Percentiles rank a stretch among this genome's conserved stretches.
phyloP scores from a whole-genome alignment of 2,888 invertebrate genomes.

The Gandaritis pyraliata region DNA sequence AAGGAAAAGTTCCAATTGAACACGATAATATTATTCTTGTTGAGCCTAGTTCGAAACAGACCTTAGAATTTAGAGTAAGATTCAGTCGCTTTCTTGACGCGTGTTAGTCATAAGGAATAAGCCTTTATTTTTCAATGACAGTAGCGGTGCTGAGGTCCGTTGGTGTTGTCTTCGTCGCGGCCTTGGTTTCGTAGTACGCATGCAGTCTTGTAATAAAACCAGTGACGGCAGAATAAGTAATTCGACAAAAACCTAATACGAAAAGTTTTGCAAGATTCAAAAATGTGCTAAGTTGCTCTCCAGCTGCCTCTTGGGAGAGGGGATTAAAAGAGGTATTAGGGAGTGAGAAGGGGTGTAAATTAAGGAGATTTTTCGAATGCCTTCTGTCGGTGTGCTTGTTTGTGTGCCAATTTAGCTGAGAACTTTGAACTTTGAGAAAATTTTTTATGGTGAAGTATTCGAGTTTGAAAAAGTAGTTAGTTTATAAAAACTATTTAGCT shows the following conservation, averaged over 20 bases:
- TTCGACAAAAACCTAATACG: constrained; percentile 11
- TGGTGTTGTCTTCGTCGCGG: too few relatives aligned
- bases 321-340: not conserved
- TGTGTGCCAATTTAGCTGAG: constrained; percentile 29
- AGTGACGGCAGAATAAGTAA: constrained; percentile 22
- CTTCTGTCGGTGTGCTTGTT: constrained; percentile 36
- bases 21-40: constrained; percentile 6
- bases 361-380: constrained; percentile 39
- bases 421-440: not conserved
- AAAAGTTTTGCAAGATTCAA: constrained; percentile 24
- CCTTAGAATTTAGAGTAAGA: too few relatives aligned
- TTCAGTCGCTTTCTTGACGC: too few relatives aligned
- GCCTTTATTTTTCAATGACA: too few relatives aligned
- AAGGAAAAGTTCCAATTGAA: constrained; percentile 1
- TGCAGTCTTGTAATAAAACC: constrained; percentile 3
- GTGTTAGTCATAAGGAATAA: too few relatives aligned
- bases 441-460: too few relatives aligned
- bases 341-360: constrained; percentile 37
- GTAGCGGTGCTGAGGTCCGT: too few relatives aligned
- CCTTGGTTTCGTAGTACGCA: too few relatives aligned
- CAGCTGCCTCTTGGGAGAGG: constrained; percentile 20
- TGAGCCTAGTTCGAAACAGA: constrained; percentile 3
- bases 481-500: too few relatives aligned
- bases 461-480: too few relatives aligned
- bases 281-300: constrained; percentile 30